Evolutionary conservation across 2,888 invertebrate genomes (phyloP).

Genomic region (Ennomos quercinarius): DNA sequence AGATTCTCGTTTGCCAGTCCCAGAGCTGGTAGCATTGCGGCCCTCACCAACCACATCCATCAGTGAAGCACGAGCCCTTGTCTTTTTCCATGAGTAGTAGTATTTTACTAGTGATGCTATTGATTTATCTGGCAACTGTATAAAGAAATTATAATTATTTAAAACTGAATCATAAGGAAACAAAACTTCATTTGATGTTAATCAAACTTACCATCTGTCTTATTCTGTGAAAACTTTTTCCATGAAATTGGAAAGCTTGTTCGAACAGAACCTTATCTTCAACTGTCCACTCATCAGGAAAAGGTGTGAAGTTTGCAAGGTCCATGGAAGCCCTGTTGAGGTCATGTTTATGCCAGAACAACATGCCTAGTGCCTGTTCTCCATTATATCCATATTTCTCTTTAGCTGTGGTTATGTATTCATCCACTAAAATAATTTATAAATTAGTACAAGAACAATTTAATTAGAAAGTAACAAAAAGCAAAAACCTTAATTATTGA

Average conservation of each 20-base stretch:
- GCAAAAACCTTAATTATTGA: constrained; percentile 13
- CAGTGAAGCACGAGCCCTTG: constrained; percentile 94
- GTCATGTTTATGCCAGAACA: constrained; percentile 99
- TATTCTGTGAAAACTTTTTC: constrained; percentile 98
- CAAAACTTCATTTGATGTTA: constrained; percentile 5
- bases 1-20: constrained; percentile 88
- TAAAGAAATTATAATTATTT: constrained; percentile 24
- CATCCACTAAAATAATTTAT: constrained; percentile 89
- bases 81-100: constrained; percentile 99
- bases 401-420: constrained; percentile 96
- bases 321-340: constrained; percentile 96
- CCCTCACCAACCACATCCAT: constrained; percentile 95
- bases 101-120: constrained; percentile 98
- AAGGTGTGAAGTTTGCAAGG: constrained; percentile 98
- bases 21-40: constrained; percentile 89
- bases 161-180: constrained; percentile 20
- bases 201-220: constrained; percentile 94
- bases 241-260: constrained; percentile 99
- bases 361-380: constrained; percentile 98
- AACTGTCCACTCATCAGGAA: constrained; percentile 99
- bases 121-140: constrained; percentile 97
- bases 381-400: constrained; percentile 99
- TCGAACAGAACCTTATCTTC: constrained; percentile 99
- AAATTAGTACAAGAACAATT: constrained; percentile 4
- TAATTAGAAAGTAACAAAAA: constrained; percentile 3